Percentiles rank a stretch among this genome's conserved stretches.
Conservation (phyloP, 2,888 invertebrate genomes). For the Schizaphis graminum region DNA sequence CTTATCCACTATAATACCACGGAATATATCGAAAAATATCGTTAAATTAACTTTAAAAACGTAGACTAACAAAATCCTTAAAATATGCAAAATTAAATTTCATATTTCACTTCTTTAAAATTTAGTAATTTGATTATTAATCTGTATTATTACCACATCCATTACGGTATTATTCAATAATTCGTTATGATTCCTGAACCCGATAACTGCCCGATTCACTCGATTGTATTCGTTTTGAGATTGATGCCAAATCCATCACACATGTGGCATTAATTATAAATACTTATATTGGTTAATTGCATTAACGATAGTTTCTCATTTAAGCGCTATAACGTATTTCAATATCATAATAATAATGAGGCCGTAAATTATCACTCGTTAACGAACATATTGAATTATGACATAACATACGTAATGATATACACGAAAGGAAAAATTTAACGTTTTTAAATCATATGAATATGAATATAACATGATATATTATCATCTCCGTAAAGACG, state of each 20-base stretch:
- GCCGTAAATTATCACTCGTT: background rate
- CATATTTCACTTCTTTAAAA: background rate
- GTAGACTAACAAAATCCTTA: background rate
- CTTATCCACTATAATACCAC: too few relatives aligned
- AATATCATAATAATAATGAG: background rate
- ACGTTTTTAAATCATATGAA: background rate
- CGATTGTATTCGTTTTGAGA: background rate
- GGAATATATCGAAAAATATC: background rate
- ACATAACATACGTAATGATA: background rate
- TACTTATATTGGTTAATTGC: background rate
- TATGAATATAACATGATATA: background rate
- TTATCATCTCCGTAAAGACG: background rate
- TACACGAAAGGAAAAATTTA: background rate
- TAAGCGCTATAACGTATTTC: background rate
- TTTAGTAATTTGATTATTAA: background rate
- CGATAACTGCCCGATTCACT: too few relatives aligned
- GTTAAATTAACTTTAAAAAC: background rate
- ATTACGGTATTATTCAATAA: background rate
- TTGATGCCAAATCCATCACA: background rate
- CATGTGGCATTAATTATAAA: background rate
- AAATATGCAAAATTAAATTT: background rate
- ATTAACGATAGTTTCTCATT: background rate
- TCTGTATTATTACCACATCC: background rate
- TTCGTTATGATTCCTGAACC: background rate
- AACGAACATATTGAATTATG: background rate